Evolutionary conservation across 2,888 invertebrate species (phyloP).

Genomic region (Cactoblastis cactorum): DNA sequence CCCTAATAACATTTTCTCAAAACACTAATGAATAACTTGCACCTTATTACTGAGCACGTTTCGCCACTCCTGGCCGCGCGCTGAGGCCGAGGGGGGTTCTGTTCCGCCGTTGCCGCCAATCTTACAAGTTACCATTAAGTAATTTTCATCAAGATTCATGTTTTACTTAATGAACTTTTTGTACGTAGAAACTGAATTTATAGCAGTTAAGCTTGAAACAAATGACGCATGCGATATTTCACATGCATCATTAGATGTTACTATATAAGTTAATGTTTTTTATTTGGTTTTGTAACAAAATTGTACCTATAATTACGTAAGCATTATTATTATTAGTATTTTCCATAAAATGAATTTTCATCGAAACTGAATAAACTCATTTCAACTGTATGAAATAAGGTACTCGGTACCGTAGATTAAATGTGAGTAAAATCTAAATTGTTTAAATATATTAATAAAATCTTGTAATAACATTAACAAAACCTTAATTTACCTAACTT

Average conservation of each 20-base stretch:
- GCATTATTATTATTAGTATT: too few species aligned
- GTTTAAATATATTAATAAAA: too few species aligned
- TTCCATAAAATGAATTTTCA: too few species aligned
- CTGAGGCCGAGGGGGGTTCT: slow-evolving; percentile 24
- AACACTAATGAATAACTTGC: slow-evolving; percentile 74
- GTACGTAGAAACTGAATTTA: slow-evolving; percentile 16
- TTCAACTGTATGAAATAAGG: too few species aligned
- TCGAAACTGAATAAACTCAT: too few species aligned
- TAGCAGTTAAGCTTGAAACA: slow-evolving; percentile 16
- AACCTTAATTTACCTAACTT: too few species aligned
- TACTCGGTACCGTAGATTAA: too few species aligned
- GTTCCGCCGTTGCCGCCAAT: slow-evolving; percentile 45
- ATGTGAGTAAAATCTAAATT: too few species aligned
- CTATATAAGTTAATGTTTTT: too few species aligned
- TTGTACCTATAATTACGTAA: too few species aligned
- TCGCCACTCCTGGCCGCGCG: slow-evolving; percentile 46
- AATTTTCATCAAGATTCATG: slow-evolving; percentile 63
- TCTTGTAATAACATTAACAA: too few species aligned
- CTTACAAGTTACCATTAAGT: slow-evolving; percentile 59
- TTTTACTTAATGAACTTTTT: slow-evolving; percentile 48
- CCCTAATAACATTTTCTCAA: slow-evolving; percentile 72
- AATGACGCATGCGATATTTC: not conserved
- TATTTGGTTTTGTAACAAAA: too few species aligned
- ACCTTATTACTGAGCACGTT: slow-evolving; percentile 73
- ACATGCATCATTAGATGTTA: not conserved